Conservation (phyloP, 2,797 vertebrate genomes). For the Sebastes kiyomatsui region DNA sequence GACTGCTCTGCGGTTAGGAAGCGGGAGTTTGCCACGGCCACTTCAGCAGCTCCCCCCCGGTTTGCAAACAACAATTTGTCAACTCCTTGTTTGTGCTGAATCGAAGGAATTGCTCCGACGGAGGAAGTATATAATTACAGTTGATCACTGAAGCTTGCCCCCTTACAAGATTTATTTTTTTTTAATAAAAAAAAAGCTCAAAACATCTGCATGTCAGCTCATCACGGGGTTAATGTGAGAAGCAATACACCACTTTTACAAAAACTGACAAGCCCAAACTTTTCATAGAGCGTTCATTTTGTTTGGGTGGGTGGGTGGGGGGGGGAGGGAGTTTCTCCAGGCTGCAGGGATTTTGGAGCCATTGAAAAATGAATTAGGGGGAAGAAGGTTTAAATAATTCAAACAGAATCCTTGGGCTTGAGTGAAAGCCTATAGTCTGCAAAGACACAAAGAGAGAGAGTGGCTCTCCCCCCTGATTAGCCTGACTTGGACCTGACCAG, state of each 20-base stretch:
- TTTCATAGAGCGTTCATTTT: conserved; percentile 57
- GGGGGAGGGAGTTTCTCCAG: conserved; percentile 33
- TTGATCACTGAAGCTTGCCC: conserved; percentile 57
- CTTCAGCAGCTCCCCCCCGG: conserved; percentile 2
- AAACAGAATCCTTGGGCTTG: conserved; percentile 71
- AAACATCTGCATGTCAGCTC: conserved; percentile 31
- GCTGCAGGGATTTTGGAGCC: conserved; percentile 67
- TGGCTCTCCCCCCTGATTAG: conserved; percentile 69
- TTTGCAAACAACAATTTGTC: conserved; percentile 66
- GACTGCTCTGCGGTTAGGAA: conserved; percentile 26
- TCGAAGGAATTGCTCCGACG: conserved; percentile 48
- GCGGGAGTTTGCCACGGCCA: conserved; percentile 20
- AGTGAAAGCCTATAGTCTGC: conserved; percentile 66
- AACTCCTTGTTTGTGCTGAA: conserved; percentile 61
- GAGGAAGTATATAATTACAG: conserved; percentile 58
- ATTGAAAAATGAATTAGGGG: conserved; percentile 82
- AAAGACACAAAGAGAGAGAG: conserved; percentile 67
- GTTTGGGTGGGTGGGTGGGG: background rate
- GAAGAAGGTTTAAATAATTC: conserved; percentile 82
- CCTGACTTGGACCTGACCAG: conserved; percentile 77
- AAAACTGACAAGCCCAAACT: conserved; percentile 45
- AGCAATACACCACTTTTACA: conserved; percentile 32
- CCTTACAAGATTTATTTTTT: conserved; percentile 17
- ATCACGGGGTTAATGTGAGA: conserved; percentile 33
- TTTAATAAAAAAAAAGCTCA: conserved; percentile 26